Base-by-base conservation (phyloP, 2,797 vertebrate species). In the Atherinosoma microstoma region DNA sequence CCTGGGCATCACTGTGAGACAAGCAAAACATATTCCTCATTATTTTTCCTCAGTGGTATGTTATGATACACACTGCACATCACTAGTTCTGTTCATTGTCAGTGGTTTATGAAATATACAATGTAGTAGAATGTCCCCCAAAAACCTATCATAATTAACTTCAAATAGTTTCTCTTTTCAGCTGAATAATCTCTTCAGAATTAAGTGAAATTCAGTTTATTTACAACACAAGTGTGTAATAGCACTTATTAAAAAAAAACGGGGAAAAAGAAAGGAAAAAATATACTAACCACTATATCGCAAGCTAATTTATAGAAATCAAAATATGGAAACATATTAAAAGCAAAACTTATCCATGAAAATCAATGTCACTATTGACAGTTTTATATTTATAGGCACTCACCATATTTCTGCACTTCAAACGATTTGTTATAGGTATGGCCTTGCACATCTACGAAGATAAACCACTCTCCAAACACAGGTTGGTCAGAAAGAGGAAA, bases 401-500 rank as follows among this genome's bases (percentile, higher is more conserved):
- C 87, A 98, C 97, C 96, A 2, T 98, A 98, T 93, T 97, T 98
- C 89, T 97, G 97, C 61, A 98, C 97, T 86, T 97, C 95, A 84
- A 98, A 98, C 0, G 97, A 96, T 83, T 94, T 96, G 94, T 97
- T 98, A 91, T 97, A 97, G 0, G 94, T 91, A 85, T 97, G 95
- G 9, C 96, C 96, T 85, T 98, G 97, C 91, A 95, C 94, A 74
- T 97, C 95, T 12, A 96, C 95, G 82, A 98, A 98, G 85, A 98
- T 82, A 65, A 96, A 84, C 97, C 97, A 98, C 40, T 97, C 96
- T 38, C 97, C 97, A 62, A 97, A 95, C 75, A 98, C 94, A 0
- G 97, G 97, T 90, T 98, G 97, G 83, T 99, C 97, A 4, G 97
- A 98, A 73, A 99, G 88, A 22, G 97, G 97, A 79, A 99, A 97